Evolutionary conservation across 2,113 vertebrate species (phyloP).

Genomic region (Apus apus): DNA sequence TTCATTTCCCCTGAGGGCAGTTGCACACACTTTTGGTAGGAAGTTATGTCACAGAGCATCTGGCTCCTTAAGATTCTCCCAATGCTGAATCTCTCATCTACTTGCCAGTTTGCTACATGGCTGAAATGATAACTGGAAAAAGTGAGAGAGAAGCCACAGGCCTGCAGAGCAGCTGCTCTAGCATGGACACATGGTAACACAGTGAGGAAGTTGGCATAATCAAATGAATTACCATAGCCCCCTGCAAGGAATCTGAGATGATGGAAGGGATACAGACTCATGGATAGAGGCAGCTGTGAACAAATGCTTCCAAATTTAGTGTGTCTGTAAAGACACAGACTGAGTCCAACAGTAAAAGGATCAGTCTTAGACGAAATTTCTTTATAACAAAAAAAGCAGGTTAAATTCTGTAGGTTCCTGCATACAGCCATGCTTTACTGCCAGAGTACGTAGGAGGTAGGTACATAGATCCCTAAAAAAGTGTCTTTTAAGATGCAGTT

Average conservation of each 20-base stretch:
- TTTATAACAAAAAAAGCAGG: background rate
- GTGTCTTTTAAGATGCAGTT: background rate
- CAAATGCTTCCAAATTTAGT: background rate
- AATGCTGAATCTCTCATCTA: background rate
- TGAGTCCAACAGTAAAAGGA: background rate
- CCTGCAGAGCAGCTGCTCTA: background rate
- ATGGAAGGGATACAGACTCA: conserved; percentile 4
- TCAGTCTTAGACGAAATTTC: background rate
- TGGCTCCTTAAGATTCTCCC: background rate
- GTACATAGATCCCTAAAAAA: background rate
- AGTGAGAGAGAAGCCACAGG: background rate
- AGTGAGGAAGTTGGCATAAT: background rate
- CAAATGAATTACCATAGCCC: background rate
- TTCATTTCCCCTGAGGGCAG: accelerated
- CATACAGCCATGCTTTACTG: background rate
- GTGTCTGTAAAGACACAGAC: background rate
- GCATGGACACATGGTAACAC: background rate
- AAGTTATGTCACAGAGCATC: background rate
- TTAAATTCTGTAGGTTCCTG: background rate
- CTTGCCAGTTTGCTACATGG: background rate
- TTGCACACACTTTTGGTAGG: background rate
- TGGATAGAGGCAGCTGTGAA: conserved; percentile 5
- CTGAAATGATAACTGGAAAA: background rate
- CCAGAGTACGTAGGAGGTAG: background rate
- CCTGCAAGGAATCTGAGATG: background rate